Conservation (phyloP, 2,113 vertebrate species). For the Seriola dumerili region DNA sequence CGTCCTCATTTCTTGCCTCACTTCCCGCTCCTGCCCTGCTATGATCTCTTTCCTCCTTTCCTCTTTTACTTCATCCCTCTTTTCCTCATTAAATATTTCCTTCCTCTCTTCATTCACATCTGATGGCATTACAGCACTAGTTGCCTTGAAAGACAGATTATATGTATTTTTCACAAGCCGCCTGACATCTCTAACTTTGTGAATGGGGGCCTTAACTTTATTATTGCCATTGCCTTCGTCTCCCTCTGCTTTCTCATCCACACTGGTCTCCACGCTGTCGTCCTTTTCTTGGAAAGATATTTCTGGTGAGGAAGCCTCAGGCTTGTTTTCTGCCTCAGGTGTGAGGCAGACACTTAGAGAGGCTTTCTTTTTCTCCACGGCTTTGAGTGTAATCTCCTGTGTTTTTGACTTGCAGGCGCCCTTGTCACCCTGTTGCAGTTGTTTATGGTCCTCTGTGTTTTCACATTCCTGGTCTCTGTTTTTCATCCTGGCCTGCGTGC, state of each 20-base stretch:
- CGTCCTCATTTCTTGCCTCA: conserved; percentile 19
- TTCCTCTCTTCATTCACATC: conserved; percentile 32
- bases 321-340: conserved; percentile 74
- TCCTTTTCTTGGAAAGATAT: conserved; percentile 25
- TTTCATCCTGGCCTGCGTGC: conserved; percentile 58
- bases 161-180: conserved; percentile 92
- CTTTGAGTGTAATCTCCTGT: conserved; percentile 78
- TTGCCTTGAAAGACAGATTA: conserved; percentile 86
- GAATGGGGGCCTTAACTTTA: conserved; percentile 78
- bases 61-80: conserved; percentile 30
- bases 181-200: conserved; percentile 90
- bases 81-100: conserved; percentile 21
- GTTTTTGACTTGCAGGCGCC: conserved; percentile 76
- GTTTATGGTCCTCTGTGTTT: conserved; percentile 69
- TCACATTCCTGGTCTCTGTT: conserved; percentile 72
- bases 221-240: conserved; percentile 52
- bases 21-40: conserved; percentile 12
- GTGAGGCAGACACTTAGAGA: conserved; percentile 73
- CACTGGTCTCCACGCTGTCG: conserved; percentile 22
- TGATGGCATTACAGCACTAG: conserved; percentile 33
- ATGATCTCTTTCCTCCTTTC: conserved; percentile 6
- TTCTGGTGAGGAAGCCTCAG: conserved; percentile 38
- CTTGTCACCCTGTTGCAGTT: conserved; percentile 65
- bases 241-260: conserved; percentile 62
- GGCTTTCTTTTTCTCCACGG: conserved; percentile 79